Percentiles rank a stretch among this genome's conserved stretches.
These are phyloP conservation scores for Varanus salvator DNA, from an alignment of 2,113 vertebrate species.

Conservation along the genomic window DNA sequence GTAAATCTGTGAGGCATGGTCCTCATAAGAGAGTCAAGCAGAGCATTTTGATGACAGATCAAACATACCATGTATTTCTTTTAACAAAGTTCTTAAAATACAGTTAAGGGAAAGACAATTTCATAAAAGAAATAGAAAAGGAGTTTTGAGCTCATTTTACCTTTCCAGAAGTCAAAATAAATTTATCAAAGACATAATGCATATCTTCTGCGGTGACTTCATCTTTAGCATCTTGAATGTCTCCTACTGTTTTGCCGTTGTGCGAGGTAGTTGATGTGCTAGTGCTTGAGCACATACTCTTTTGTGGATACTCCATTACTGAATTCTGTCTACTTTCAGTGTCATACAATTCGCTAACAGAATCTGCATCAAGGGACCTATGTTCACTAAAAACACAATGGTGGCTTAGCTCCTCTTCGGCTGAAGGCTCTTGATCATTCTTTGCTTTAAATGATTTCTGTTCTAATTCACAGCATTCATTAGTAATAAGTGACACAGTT, in stretches of 20 bases:
- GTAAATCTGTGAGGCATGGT: neutral
- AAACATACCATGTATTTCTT: neutral
- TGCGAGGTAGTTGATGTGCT: slow-evolving; percentile 82
- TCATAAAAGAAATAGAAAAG: neutral
- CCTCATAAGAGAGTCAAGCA: neutral
- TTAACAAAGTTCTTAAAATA: slow-evolving; percentile 2
- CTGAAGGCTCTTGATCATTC: slow-evolving; percentile 63
- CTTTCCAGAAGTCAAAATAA: slow-evolving; percentile 98
- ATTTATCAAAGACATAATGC: slow-evolving; percentile 93
- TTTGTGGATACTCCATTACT: slow-evolving; percentile 58
- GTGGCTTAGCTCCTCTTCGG: slow-evolving; percentile 61
- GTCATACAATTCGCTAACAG: slow-evolving; percentile 67
- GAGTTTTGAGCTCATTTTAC: slow-evolving; percentile 73
- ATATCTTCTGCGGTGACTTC: slow-evolving; percentile 83
- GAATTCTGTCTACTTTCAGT: slow-evolving; percentile 67
- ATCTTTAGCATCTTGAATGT: slow-evolving; percentile 72
- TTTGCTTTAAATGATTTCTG: slow-evolving; percentile 67
- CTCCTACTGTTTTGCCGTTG: slow-evolving; percentile 74
- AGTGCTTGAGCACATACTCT: slow-evolving; percentile 61
- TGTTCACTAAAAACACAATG: slow-evolving; percentile 68
- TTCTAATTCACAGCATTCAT: slow-evolving; percentile 72
- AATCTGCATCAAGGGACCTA: slow-evolving; percentile 62
- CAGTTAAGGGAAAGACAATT: neutral
- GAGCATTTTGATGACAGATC: neutral
- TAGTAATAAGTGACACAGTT: slow-evolving; percentile 63